These are phyloP conservation scores for Crenichthys baileyi DNA, from an alignment of 2,797 vertebrate genomes.

Conservation along the genomic window DNA sequence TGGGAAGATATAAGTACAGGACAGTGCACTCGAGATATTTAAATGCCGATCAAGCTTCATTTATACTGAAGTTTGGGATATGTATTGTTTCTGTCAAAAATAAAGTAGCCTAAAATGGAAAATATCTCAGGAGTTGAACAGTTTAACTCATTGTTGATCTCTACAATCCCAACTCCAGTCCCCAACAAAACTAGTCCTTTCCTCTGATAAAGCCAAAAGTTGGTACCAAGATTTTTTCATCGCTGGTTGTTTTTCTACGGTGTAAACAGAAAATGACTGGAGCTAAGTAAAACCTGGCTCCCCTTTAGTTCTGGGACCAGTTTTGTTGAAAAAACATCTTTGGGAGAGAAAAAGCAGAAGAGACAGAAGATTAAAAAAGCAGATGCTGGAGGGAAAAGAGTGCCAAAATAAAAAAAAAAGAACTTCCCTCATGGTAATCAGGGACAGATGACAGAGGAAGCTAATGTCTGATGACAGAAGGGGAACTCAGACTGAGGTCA, in stretches of 20 bases:
- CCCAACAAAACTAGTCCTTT: neutral
- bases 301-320: neutral
- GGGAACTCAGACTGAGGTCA: constrained; percentile 47
- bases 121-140: neutral
- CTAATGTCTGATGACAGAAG: constrained; percentile 38
- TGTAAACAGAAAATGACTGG: neutral
- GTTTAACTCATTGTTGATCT: neutral
- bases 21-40: neutral
- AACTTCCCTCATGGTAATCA: constrained; percentile 16
- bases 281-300: neutral
- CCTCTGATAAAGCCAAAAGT: neutral
- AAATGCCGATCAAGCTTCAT: neutral
- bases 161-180: neutral
- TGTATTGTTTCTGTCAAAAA: neutral
- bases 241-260: neutral
- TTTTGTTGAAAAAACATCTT: neutral
- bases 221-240: neutral
- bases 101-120: neutral
- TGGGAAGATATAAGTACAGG: no score
- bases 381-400: constrained; percentile 1
- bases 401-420: constrained; percentile 3
- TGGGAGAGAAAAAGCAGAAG: constrained; percentile 22
- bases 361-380: constrained; percentile 8
- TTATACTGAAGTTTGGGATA: neutral
- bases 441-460: constrained; percentile 37